These are phyloP conservation scores for Ctenodactylus gundi DNA, from an alignment of 2,113 vertebrate species.

Conservation along the genomic window DNA sequence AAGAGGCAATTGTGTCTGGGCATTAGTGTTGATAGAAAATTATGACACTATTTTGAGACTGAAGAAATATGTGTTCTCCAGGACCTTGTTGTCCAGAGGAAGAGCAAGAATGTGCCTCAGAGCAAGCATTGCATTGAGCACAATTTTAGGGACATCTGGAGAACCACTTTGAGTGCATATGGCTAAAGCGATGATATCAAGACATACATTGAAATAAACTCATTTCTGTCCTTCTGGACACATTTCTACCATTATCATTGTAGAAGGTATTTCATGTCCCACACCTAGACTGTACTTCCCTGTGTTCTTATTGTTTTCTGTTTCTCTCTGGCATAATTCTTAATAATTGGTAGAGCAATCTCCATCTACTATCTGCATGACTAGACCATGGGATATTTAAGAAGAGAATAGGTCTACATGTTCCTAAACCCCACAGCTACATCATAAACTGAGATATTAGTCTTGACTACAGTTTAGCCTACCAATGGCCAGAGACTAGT, in stretches of 20 bases:
- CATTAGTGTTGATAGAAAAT: not conserved
- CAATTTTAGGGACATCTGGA: not conserved
- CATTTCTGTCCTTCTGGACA: not conserved
- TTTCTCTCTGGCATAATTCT: not conserved
- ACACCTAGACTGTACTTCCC: not conserved
- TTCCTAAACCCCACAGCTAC: not conserved
- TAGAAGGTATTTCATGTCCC: not conserved
- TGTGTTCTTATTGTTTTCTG: not conserved
- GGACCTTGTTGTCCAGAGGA: not conserved
- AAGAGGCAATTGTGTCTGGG: not conserved
- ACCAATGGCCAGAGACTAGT: not conserved
- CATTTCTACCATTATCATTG: not conserved
- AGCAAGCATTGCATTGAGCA: not conserved
- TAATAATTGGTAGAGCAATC: slow-evolving; percentile 8
- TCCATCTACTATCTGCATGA: not conserved
- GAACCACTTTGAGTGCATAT: not conserved
- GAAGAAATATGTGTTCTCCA: not conserved
- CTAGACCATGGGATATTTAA: not conserved
- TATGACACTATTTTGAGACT: not conserved
- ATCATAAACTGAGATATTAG: not conserved
- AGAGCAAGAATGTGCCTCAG: not conserved
- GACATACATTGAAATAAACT: not conserved
- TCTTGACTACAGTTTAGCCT: not conserved
- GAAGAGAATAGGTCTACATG: not conserved
- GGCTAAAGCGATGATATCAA: not conserved